Evolutionary conservation across 2,797 vertebrate genomes (phyloP).

Genomic region (Melanotaenia parkinsoni): DNA sequence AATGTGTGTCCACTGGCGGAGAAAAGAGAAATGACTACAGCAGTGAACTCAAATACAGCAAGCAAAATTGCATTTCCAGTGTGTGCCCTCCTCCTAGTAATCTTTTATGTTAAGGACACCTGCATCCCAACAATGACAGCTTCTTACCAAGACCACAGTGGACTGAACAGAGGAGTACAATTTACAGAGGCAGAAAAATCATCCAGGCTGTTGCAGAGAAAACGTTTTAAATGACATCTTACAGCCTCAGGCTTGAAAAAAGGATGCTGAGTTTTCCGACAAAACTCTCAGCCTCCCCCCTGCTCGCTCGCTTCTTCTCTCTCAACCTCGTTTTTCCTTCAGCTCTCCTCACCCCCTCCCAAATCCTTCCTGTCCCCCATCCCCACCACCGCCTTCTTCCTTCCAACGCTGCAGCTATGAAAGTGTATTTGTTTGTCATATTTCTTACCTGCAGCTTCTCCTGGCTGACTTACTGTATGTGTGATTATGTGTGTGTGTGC

Average conservation of each 20-base stretch:
- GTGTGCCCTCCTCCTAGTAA: constrained; percentile 22
- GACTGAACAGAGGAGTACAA: constrained; percentile 19
- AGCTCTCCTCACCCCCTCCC: constrained; percentile 9
- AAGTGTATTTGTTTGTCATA: constrained; percentile 63
- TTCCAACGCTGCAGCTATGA: constrained; percentile 52
- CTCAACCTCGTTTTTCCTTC: constrained; percentile 26
- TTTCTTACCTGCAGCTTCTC: constrained; percentile 62
- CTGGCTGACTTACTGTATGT: constrained; percentile 46
- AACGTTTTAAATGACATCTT: constrained; percentile 65
- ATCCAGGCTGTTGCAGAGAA: constrained; percentile 38
- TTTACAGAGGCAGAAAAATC: constrained; percentile 43
- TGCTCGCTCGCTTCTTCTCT: background rate
- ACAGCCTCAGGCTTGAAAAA: constrained; percentile 58
- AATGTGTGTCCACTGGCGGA: constrained; percentile 21
- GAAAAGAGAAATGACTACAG: constrained; percentile 1
- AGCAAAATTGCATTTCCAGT: constrained; percentile 38
- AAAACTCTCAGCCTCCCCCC: constrained; percentile 37
- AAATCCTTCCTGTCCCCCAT: constrained; percentile 8
- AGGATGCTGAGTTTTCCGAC: constrained; percentile 58
- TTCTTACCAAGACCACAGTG: constrained; percentile 22
- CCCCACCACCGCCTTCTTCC: background rate
- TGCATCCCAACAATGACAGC: background rate
- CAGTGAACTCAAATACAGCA: constrained; percentile 15
- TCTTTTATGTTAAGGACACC: constrained; percentile 30
- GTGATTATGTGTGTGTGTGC: constrained; percentile 56